Base-by-base conservation (phyloP, 2,113 vertebrate species). In the Fregetta grallaria region DNA sequence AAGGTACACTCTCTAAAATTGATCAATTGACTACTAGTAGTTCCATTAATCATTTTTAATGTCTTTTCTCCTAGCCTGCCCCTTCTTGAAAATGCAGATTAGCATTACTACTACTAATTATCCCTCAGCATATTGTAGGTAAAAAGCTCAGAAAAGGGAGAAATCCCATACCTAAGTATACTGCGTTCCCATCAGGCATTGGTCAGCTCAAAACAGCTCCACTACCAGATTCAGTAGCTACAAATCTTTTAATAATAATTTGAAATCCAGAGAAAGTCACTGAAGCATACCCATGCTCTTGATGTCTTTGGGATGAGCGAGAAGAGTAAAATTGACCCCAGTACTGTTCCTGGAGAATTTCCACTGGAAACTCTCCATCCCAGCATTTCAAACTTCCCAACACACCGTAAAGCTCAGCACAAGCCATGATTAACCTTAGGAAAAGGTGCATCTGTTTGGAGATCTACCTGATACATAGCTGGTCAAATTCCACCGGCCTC, bases 21-120 rank as follows among this genome's bases (percentile, higher is more conserved):
- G 77, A 97, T 93, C 58, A 76, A 86, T 52, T 93, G 91, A 96
- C 66, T 83, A 73, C 2, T 20, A 63, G 58, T 75, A 56, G 38
- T 95, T 73, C 45, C 88, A 95, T 92, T 90, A 91, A 76, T 88
- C 74, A 86, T 89, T 90, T 84, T 84, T 75, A 80, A 85, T 89
- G 38, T 80, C 55, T 88, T 34, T 84, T 80, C 86, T 84, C 27
- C 56, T 68, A 86, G 47, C 13, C 45, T 78, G 52, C 25, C 59
- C 47, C 86, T 86, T 65, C 56, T 32, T 61, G 16, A 45, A 95
- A 92, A 50, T 29, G 44, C 61, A 84, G 47, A 63, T 44, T 84
- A 62, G 65, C 44, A 91, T 74, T 95, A 92, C 88, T 81, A 93
- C 15, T 81, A 83, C 59, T 74, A 80, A 84, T 77, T 59, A 91